Percentiles rank a stretch among this genome's conserved stretches.
Evolutionary conservation across 2,888 invertebrate species (phyloP).

Genomic region (Drosophila meridiana): DNA sequence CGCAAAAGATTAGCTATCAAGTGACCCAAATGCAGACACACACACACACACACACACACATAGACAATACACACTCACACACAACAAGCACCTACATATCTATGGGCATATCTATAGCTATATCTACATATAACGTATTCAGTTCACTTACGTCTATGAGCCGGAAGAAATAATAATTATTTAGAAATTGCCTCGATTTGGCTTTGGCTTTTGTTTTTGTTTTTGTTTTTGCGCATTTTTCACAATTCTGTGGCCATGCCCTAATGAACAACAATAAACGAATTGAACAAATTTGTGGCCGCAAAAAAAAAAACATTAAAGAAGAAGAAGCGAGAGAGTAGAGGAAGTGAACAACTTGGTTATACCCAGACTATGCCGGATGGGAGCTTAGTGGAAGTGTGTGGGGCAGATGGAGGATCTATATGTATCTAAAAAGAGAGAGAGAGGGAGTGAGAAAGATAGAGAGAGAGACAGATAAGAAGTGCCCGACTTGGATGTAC

Average conservation of each 20-base stretch:
- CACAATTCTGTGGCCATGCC: constrained; percentile 9
- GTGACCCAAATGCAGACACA: constrained; percentile 41
- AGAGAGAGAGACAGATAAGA: too few relatives aligned
- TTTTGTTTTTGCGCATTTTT: constrained; percentile 1
- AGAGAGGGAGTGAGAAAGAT: too few relatives aligned
- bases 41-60: neutral
- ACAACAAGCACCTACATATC: constrained; percentile 11
- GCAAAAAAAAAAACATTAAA: neutral
- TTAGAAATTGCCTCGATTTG: constrained; percentile 12
- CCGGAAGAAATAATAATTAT: constrained; percentile 19
- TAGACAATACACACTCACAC: neutral
- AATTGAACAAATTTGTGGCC: constrained; percentile 11
- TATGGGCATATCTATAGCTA: constrained; percentile 3
- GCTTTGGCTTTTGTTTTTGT: neutral
- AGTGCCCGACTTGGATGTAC: neutral
- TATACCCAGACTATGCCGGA: neutral
- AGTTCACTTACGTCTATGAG: constrained; percentile 9
- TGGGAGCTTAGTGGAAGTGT: too few relatives aligned
- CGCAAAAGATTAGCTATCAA: constrained; percentile 52
- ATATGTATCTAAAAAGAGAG: neutral
- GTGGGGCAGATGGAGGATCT: too few relatives aligned
- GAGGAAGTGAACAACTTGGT: neutral
- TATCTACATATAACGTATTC: constrained; percentile 4
- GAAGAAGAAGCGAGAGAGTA: neutral
- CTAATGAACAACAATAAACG: constrained; percentile 9